Conservation (phyloP, 2,797 vertebrate species). For the Gymnoscopelus braueri region DNA sequence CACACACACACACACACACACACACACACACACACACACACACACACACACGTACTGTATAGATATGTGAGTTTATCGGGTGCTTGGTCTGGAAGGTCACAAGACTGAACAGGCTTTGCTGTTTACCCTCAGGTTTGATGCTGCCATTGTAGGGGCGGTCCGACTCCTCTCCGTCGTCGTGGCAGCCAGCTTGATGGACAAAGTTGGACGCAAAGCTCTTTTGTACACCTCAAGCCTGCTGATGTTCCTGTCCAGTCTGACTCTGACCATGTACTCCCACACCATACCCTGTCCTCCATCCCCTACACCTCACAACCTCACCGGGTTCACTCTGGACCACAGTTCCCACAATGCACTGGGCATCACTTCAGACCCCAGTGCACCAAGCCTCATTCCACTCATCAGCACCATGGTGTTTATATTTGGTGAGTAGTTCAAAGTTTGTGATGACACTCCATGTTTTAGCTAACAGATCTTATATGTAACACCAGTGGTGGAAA, state of each 20-base stretch:
- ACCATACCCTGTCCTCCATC: constrained; percentile 41
- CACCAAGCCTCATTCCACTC: constrained; percentile 83
- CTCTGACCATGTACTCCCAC: constrained; percentile 85
- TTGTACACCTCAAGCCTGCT: constrained; percentile 81
- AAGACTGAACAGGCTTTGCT: too few relatives aligned
- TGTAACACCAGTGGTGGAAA: too few relatives aligned
- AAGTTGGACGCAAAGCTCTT: constrained; percentile 78
- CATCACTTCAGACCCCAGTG: constrained; percentile 34
- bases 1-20: too few relatives aligned
- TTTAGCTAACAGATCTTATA: too few relatives aligned
- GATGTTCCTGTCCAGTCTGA: constrained; percentile 87
- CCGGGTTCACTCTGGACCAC: constrained; percentile 29
- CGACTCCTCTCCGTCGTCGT: constrained; percentile 74
- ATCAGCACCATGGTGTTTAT: constrained; percentile 91
- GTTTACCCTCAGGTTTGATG: constrained; percentile 60
- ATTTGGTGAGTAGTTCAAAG: constrained; percentile 81
- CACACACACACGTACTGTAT: too few relatives aligned
- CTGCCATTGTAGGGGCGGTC: constrained; percentile 75
- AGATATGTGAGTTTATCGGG: too few relatives aligned
- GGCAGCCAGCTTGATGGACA: constrained; percentile 82
- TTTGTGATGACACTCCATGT: too few relatives aligned
- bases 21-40: too few relatives aligned
- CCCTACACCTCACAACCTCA: constrained; percentile 52
- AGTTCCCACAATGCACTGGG: constrained; percentile 18
- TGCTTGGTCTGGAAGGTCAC: too few relatives aligned